Evolutionary conservation across 2,797 vertebrate genomes (phyloP), one percentile per base, ranked within the genome.

Genomic region (Cryptoblepharus egeriae): DNA sequence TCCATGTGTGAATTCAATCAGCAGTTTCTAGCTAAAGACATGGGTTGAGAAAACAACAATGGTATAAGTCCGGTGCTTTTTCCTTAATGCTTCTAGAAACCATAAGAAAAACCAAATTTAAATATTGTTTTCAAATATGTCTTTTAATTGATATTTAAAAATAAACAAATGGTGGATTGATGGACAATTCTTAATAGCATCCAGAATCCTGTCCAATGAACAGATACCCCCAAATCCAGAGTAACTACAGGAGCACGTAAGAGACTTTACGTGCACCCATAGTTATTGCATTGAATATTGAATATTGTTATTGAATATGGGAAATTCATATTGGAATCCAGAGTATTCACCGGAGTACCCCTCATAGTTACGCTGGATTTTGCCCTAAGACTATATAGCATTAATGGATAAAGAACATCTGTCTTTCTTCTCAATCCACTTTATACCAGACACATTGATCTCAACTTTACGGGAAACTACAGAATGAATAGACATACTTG

Each of bases 341-440:
- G n/a, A n/a, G n/a, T n/a, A n/a, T n/a, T n/a, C n/a, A n/a, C n/a
- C n/a, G n/a, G n/a, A n/a, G n/a, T n/a, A n/a, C n/a, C n/a, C n/a
- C n/a, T n/a, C n/a, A n/a, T n/a, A n/a, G n/a, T n/a, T n/a, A n/a
- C n/a, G n/a, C n/a, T n/a, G n/a, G n/a, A n/a, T n/a, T n/a, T n/a
- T n/a, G n/a, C n/a, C n/a, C n/a, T n/a, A n/a, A 42, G 39, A 42
- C 39, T 42, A 4, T 67, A 24, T 45, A 45, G 55, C 28, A 57
- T 32, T 71, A 35, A 7, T n/a, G n/a, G 49, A 63, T 61, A 28
- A 77, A 72, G 78, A 37, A 57, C 78, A 80, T 80, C 78, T 80
- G 68, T 72, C 72, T 49, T 80, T 80, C 69, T 80, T 12, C 69
- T 63, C 63, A 78, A 35, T 15, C 15, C 28, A 39, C 65, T 63